Evolutionary conservation across 1,140 invertebrate genomes (phyloP).

Genomic region (Neomicropteryx cornuta): DNA sequence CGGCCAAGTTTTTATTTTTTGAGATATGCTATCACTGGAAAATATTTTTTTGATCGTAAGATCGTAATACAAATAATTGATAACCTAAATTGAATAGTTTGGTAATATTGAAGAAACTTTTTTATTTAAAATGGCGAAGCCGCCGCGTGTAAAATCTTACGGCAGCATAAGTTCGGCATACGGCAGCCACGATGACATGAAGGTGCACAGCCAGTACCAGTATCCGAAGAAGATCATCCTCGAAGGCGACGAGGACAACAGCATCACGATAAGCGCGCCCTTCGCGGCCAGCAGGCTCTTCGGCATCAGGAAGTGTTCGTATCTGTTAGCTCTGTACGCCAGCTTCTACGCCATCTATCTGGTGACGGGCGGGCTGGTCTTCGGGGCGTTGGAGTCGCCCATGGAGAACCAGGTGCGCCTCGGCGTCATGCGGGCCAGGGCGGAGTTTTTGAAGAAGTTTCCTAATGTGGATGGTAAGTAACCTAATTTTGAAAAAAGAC

Average conservation of each 20-base stretch:
- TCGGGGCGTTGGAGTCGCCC: slow-evolving; percentile 63
- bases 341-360: slow-evolving; percentile 63
- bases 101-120: too few relatives aligned
- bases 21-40: too few relatives aligned
- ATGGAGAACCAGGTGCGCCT: slow-evolving; percentile 45
- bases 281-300: slow-evolving; percentile 26
- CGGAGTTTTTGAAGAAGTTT: slow-evolving; percentile 44
- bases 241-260: slow-evolving; percentile 27
- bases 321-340: slow-evolving; percentile 39
- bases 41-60: too few relatives aligned
- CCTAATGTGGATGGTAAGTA: slow-evolving; percentile 42
- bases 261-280: slow-evolving; percentile 27
- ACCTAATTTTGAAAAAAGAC: too few relatives aligned
- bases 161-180: slow-evolving; percentile 29
- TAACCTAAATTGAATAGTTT: too few relatives aligned
- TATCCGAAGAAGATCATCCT: slow-evolving; percentile 31
- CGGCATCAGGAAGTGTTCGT: slow-evolving; percentile 34
- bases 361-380: slow-evolving; percentile 61
- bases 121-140: slow-evolving; percentile 17
- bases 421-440: slow-evolving; percentile 39
- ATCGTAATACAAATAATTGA: too few relatives aligned
- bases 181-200: slow-evolving; percentile 32
- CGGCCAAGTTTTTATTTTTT: too few relatives aligned
- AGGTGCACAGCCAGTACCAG: slow-evolving; percentile 30
- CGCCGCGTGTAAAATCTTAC: slow-evolving; percentile 28